Base-by-base conservation (phyloP, 2,797 vertebrate genomes). In the Euphonia xanthogaster region DNA sequence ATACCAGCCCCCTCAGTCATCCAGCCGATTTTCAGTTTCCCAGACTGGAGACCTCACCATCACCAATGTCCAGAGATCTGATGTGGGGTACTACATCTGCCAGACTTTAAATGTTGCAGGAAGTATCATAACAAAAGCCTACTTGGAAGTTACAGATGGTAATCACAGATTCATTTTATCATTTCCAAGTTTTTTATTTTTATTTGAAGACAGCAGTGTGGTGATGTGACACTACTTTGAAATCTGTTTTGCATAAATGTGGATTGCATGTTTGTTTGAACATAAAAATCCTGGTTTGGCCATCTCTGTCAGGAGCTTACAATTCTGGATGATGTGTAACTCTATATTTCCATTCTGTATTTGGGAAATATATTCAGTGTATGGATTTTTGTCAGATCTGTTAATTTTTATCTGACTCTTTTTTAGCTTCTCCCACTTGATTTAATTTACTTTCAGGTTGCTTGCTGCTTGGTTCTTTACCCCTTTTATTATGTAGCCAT, bases 101-200 rank as follows among this genome's bases (percentile, higher is more conserved):
- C 99, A 99, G 98, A 99, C 99, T 54, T 98, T 99, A 92, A 99
- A 99, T 97, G 99, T 99, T 76, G 99, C 99, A 2, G 99, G 99
- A 95, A 99, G 99, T 80, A 99, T 99, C 96, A 99, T 99, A 98
- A 99, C 99, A 97, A 99, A 99, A 97, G 99, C 99, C 62, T 98
- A 99, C 95, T 98, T 99, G 94, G 99, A 99, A 98, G 99, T 99
- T 95, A 99, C 99, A 15, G 99, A 99, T 94, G 99, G 99, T 99
- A 98, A 98, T 92, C 31, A 66, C 45, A 74, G 50, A 54, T 93
- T 95, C 82, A 40, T 93, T 96, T 96, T 42, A 14, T 76, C 62
- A 17, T 93, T 45, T 50, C 35, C 71, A 94, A 61, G n/a, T 45
- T 72, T 83, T 76, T 37, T 86, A 10, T 92, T 58, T 44, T 71